These are phyloP conservation scores for Orthosia cruda DNA, from an alignment of 2,888 invertebrate species.

Conservation along the genomic window DNA sequence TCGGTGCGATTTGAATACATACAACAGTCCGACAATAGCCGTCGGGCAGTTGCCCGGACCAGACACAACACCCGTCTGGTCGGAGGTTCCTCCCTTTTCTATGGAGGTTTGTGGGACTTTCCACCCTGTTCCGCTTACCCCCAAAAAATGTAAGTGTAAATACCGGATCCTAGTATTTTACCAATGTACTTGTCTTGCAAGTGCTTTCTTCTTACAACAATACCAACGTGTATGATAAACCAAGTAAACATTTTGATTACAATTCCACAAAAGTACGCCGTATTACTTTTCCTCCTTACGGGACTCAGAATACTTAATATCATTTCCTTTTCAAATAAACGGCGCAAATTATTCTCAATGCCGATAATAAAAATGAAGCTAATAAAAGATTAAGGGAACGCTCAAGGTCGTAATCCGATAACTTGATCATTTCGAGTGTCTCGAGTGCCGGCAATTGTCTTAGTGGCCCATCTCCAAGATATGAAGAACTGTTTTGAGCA, in stretches of 20 bases:
- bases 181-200: no score
- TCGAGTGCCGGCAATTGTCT: constrained; percentile 36
- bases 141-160: no score
- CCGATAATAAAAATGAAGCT: constrained; percentile 41
- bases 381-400: constrained; percentile 40
- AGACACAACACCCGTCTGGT: no score
- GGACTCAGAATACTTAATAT: constrained; percentile 16
- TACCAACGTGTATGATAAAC: neutral
- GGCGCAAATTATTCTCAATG: constrained; percentile 37
- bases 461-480: constrained; percentile 28
- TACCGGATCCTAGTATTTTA: no score
- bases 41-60: no score
- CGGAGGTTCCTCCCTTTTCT: no score
- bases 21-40: no score
- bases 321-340: constrained; percentile 18
- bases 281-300: neutral
- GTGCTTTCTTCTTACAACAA: neutral
- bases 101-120: no score
- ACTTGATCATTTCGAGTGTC: constrained; percentile 41
- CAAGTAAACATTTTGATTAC: neutral
- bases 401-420: constrained; percentile 41
- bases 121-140: no score
- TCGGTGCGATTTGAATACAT: no score
- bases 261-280: neutral
- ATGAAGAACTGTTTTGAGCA: neutral